Percentiles rank a stretch among this genome's conserved stretches.
Evolutionary conservation across 1,140 invertebrate genomes (phyloP).

Genomic region (Delia radicum): DNA sequence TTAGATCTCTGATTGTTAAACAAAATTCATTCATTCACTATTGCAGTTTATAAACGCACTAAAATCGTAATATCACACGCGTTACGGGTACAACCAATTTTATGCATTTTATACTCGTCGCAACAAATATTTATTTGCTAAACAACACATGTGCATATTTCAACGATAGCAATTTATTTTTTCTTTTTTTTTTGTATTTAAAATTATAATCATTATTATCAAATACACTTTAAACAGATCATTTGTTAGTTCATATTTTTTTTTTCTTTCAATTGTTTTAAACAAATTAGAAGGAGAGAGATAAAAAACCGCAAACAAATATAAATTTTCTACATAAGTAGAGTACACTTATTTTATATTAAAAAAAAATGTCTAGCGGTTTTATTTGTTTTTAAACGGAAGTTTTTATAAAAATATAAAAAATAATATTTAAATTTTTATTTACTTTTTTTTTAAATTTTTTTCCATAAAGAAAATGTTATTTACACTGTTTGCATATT

Average conservation of each 20-base stretch:
- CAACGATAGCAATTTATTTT: background rate
- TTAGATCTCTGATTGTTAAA: no score
- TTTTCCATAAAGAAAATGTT: background rate
- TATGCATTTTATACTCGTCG: background rate
- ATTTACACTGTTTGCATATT: background rate
- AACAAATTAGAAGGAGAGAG: background rate
- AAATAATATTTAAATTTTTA: background rate
- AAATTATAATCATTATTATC: background rate
- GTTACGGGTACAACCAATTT: background rate
- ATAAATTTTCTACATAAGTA: background rate
- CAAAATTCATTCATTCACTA: background rate
- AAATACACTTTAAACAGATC: background rate
- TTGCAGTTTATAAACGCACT: background rate
- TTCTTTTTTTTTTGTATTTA: background rate
- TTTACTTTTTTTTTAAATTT: background rate
- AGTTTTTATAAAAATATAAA: background rate
- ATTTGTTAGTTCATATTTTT: background rate
- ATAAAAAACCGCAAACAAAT: background rate
- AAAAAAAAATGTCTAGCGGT: background rate
- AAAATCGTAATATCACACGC: background rate
- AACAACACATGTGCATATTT: background rate
- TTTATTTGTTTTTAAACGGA: background rate
- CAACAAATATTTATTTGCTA: background rate
- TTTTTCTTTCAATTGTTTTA: background rate
- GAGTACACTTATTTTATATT: no score